Evolutionary conservation across 2,888 invertebrate genomes (phyloP).

Genomic region (Andrena marginata): DNA sequence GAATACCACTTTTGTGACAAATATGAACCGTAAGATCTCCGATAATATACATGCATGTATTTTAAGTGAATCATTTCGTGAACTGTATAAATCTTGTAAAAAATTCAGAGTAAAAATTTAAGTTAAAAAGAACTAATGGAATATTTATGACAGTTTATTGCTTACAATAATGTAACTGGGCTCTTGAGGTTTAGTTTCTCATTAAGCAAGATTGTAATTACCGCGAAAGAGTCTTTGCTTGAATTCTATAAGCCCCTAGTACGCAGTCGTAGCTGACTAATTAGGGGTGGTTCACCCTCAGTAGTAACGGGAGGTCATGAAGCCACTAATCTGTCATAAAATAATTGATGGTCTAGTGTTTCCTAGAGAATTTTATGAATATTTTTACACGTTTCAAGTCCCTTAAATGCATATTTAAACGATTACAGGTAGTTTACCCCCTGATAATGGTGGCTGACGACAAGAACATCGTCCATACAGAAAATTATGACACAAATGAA

Average conservation of each 20-base stretch:
- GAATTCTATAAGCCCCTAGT: not conserved
- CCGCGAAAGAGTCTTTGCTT: not conserved
- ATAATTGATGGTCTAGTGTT: no score
- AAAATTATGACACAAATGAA: no score
- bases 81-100: not conserved
- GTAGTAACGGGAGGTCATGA: no score
- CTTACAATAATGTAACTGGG: not conserved
- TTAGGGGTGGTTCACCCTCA: no score
- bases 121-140: not conserved
- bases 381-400: no score
- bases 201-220: not conserved
- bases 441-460: no score
- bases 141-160: not conserved
- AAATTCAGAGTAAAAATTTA: not conserved
- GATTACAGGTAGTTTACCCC: no score
- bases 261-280: not conserved
- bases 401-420: no score
- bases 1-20: not conserved
- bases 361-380: no score
- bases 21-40: not conserved
- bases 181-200: not conserved
- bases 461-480: no score
- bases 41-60: not conserved
- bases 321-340: no score
- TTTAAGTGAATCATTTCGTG: not conserved